Evolutionary conservation across 2,797 vertebrate genomes (phyloP), one percentile per base, ranked within the genome.

Genomic region (Scarus forsteni): DNA sequence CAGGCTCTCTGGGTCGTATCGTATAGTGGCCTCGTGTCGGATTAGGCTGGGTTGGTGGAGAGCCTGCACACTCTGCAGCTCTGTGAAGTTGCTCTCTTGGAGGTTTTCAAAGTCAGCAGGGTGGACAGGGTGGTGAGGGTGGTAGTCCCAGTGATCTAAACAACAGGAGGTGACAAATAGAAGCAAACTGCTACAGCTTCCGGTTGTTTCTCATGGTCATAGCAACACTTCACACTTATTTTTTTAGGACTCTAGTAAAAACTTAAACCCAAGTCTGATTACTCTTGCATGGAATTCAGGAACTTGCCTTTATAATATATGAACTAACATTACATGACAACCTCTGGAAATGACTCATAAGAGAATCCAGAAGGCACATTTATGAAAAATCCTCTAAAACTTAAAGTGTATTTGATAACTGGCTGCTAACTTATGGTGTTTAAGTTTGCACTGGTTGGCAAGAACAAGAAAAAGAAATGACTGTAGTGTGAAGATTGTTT

Each of bases 91-190:
- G 59, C 92, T 94, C 74, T 98, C 98, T 6, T 94, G 88, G 58
- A 99, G 96, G 85, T 88, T 95, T 84, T 98, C 97, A 60, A 98
- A 97, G 49, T 99, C 98, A 6, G 78, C 93, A 59, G 95, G 92
- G 88, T 97, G 93, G 11, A 95, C 92, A 34, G 96, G 95, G 60
- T 95, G 94, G 66, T 96, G 96, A n/a, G 93, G 38, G 71, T 96
- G 95, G 75, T 97, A 98, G 8, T 99, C 97, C 98, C 97, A 99
- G 82, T 98, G 96, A 69, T 99, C 98, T 97, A 61, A 72, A 87
- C 7, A 27, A 84, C 40, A 85, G 57, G 57, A 60, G 52, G 48
- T 38, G 63, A 68, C 40, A 86, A 51, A 74, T 40, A 34, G 27
- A 16, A 53, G 44, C n/a, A 44, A 27, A 81, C 43, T 34, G 48